phyloP scores from a whole-genome alignment of 2,888 invertebrate genomes.

The Calameuta pallipes region DNA sequence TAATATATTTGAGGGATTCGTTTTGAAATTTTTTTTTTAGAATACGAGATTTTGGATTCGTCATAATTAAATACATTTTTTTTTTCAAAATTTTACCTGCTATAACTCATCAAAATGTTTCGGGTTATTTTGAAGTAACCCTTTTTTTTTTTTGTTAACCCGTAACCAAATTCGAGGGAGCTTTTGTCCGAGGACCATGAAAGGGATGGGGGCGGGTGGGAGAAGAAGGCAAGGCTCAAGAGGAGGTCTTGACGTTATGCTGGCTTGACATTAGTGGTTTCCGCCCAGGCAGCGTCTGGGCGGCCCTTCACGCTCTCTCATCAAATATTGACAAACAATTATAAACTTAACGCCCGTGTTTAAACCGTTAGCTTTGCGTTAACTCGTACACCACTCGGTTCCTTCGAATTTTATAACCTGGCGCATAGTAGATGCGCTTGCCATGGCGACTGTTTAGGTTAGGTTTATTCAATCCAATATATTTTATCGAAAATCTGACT shows the following conservation, averaged over 20 bases:
- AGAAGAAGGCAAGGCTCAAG: too few relatives aligned
- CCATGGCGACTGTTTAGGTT: neutral
- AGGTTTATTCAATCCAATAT: neutral
- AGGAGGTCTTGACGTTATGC: neutral
- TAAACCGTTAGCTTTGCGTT: conserved; percentile 21
- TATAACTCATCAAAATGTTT: too few relatives aligned
- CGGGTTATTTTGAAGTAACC: too few relatives aligned
- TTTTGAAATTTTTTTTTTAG: too few relatives aligned
- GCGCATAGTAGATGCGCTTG: neutral
- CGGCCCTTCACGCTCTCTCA: conserved; percentile 5
- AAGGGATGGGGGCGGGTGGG: too few relatives aligned
- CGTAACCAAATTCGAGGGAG: too few relatives aligned
- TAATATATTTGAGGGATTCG: too few relatives aligned
- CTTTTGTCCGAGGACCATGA: too few relatives aligned
- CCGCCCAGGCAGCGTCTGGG: neutral
- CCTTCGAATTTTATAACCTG: neutral
- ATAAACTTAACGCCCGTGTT: conserved; percentile 25
- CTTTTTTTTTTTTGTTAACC: too few relatives aligned
- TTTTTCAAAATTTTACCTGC: too few relatives aligned
- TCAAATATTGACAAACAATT: conserved; percentile 27
- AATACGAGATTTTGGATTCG: too few relatives aligned
- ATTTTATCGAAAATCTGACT: neutral
- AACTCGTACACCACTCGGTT: neutral
- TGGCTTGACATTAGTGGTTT: conserved; percentile 6
- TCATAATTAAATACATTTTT: too few relatives aligned